These are phyloP conservation scores for Laupala kohalensis DNA, from an alignment of 1,140 invertebrate genomes.

Conservation along the genomic window DNA sequence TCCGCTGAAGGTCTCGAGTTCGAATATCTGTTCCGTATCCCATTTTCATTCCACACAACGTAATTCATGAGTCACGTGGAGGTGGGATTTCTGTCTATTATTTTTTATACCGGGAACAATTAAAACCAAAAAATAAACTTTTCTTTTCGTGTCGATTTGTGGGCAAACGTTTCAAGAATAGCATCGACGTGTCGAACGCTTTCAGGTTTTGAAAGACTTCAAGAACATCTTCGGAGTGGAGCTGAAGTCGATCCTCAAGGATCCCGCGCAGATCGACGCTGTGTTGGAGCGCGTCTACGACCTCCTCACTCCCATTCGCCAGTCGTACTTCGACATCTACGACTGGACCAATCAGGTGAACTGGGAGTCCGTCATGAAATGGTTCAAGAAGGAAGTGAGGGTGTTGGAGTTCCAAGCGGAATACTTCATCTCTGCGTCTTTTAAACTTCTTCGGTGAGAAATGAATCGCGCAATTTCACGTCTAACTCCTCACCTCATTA, in stretches of 20 bases:
- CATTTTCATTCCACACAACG: no score
- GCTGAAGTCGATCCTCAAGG: slow-evolving; percentile 69
- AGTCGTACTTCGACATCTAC: slow-evolving; percentile 71
- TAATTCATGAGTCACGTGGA: no score
- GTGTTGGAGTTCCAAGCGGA: slow-evolving; percentile 68
- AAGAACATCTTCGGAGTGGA: slow-evolving; percentile 78
- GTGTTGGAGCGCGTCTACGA: slow-evolving; percentile 57
- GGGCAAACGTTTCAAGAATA: no score
- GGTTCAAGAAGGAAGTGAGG: slow-evolving; percentile 58
- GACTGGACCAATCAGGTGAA: slow-evolving; percentile 56
- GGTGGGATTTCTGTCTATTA: no score
- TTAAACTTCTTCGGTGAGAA: slow-evolving; percentile 52
- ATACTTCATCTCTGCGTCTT: slow-evolving; percentile 73
- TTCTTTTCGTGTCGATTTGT: no score
- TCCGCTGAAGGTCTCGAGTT: no score
- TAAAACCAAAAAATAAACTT: no score
- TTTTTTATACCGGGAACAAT: no score
- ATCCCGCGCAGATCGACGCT: slow-evolving; percentile 70
- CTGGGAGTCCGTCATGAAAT: slow-evolving; percentile 66
- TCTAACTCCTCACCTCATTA: no score
- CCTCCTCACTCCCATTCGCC: slow-evolving; percentile 56
- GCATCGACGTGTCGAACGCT: slow-evolving; percentile 1
- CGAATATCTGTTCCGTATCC: no score
- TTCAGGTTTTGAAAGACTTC: slow-evolving; percentile 64
- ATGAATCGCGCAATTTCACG: no score